Conservation (phyloP, 2,113 vertebrate genomes). For the Istiophorus platypterus region DNA sequence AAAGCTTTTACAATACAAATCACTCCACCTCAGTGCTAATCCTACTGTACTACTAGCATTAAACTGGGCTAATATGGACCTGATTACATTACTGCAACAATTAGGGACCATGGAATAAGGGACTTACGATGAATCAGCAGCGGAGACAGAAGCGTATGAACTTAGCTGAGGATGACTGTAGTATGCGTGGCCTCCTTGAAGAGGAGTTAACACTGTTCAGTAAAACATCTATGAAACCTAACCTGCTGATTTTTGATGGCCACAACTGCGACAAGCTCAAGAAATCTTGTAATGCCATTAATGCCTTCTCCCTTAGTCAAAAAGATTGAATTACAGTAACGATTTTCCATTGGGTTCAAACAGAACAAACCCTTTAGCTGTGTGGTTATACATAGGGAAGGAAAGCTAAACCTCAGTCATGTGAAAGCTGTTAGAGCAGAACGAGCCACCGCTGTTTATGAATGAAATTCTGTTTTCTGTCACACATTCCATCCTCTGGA, state of each 20-base stretch:
- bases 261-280: neutral
- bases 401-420: constrained; percentile 38
- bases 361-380: constrained; percentile 34
- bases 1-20: constrained; percentile 44
- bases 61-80: constrained; percentile 46
- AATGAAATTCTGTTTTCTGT: constrained; percentile 55
- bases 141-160: constrained; percentile 1
- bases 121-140: constrained; percentile 29
- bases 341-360: constrained; percentile 14
- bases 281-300: neutral
- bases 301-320: constrained; percentile 1
- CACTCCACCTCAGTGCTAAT: constrained; percentile 37
- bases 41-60: constrained; percentile 29
- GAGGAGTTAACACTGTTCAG: neutral
- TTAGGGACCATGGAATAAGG: constrained; percentile 14
- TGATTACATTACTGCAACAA: constrained; percentile 55
- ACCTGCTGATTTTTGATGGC: neutral
- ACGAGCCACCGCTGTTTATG: constrained; percentile 24
- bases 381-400: constrained; percentile 1
- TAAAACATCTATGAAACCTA: neutral
- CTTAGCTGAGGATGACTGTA: constrained; percentile 3
- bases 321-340: constrained; percentile 15
- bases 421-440: constrained; percentile 38
- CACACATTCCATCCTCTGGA: constrained; percentile 9
- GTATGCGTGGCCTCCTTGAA: neutral